Evolutionary conservation across 1,140 invertebrate genomes (phyloP).

Genomic region (Drosophila bocqueti): DNA sequence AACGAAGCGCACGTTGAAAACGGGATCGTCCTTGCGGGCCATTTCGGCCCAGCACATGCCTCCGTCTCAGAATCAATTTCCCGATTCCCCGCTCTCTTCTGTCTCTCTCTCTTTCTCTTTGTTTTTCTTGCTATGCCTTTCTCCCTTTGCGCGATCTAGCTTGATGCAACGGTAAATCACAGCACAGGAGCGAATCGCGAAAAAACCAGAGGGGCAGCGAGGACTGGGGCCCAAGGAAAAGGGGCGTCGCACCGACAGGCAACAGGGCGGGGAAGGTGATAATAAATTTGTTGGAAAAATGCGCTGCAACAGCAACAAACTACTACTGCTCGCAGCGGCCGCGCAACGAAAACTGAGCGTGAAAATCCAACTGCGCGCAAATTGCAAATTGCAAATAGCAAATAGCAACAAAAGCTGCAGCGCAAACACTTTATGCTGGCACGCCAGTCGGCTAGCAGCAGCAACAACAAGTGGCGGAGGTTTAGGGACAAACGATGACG

Average conservation of each 20-base stretch:
- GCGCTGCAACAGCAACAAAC: conserved; percentile 55
- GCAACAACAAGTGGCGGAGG: conserved; percentile 26
- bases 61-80: background rate
- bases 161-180: conserved; percentile 4
- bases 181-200: conserved; percentile 6
- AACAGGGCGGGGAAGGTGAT: background rate
- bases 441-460: conserved; percentile 24
- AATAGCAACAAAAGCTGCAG: conserved; percentile 76
- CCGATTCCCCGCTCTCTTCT: background rate
- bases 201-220: background rate
- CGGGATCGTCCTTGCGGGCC: conserved; percentile 83
- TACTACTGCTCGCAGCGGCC: conserved; percentile 74
- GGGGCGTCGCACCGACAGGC: background rate
- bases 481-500: background rate
- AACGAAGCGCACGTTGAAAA: conserved; percentile 82
- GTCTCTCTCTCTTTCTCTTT: background rate
- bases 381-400: conserved; percentile 48
- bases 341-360: conserved; percentile 76
- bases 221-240: conserved; percentile 8
- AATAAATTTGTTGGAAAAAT: conserved; percentile 4
- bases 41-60: conserved; percentile 66
- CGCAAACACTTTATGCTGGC: conserved; percentile 75
- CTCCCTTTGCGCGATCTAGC: background rate
- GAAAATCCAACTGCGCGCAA: conserved; percentile 65
- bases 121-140: background rate